Percentiles rank a stretch among this genome's conserved stretches.
These are phyloP conservation scores for Dipodomys spectabilis DNA, from an alignment of 2,113 vertebrate species.

Conservation along the genomic window DNA sequence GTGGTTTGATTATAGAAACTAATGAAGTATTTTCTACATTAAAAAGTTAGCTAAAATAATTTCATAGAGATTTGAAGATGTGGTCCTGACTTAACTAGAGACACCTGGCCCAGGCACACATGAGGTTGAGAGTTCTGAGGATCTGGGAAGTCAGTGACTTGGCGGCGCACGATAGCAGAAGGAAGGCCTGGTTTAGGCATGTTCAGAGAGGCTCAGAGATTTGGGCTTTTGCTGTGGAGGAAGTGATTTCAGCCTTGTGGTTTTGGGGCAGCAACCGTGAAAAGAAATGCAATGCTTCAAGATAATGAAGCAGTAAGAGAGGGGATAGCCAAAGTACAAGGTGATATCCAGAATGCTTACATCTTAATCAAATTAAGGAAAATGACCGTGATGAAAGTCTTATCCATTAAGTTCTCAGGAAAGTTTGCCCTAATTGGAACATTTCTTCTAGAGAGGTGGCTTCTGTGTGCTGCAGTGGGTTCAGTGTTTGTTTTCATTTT, in stretches of 20 bases:
- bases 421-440: constrained; percentile 46
- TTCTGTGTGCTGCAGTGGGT: background rate
- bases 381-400: background rate
- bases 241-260: background rate
- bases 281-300: background rate
- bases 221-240: background rate
- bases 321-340: background rate
- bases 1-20: too few relatives aligned
- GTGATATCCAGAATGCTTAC: background rate
- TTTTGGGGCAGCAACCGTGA: background rate
- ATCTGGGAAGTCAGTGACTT: too few relatives aligned
- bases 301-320: background rate
- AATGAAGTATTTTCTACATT: background rate
- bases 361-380: constrained; percentile 35
- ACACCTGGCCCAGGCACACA: background rate
- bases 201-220: background rate
- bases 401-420: constrained; percentile 8
- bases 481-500: background rate
- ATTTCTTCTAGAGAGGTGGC: constrained; percentile 14
- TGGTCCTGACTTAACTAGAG: background rate
- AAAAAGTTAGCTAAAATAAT: background rate
- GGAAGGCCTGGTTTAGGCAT: background rate
- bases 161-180: background rate
- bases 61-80: background rate
- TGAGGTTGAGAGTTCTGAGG: too few relatives aligned